A percentile compares a stretch with the other conserved stretches of the same genome.
phyloP scores from a whole-genome alignment of 2,113 vertebrate genomes.

The Poeciliopsis turrubarensis region DNA sequence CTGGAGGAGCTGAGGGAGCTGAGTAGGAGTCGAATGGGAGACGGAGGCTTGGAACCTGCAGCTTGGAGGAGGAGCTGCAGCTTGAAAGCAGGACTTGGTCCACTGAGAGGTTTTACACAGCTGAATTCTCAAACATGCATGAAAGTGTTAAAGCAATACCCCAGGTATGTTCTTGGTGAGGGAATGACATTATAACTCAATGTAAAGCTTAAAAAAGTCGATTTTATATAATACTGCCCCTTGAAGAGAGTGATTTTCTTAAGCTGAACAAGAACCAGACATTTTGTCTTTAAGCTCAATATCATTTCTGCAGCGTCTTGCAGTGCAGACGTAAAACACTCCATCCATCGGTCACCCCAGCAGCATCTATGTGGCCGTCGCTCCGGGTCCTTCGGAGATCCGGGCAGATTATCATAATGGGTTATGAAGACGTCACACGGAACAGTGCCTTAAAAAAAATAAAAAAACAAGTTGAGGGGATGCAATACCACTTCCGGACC shows the following conservation, averaged over 20 bases:
- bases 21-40: too few relatives aligned
- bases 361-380: conserved; percentile 60
- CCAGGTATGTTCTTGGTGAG: too few relatives aligned
- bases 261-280: background rate
- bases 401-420: conserved; percentile 72
- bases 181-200: too few relatives aligned
- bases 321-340: conserved; percentile 46
- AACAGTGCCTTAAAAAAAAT: conserved; percentile 61
- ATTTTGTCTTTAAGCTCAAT: conserved; percentile 14
- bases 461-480: conserved; percentile 54
- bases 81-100: too few relatives aligned
- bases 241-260: background rate
- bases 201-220: too few relatives aligned
- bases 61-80: too few relatives aligned
- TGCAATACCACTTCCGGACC: conserved; percentile 60
- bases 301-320: conserved; percentile 22
- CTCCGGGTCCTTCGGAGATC: conserved; percentile 61
- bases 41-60: too few relatives aligned
- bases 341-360: conserved; percentile 51
- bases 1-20: too few relatives aligned
- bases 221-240: too few relatives aligned
- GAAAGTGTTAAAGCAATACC: too few relatives aligned
- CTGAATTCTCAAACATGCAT: too few relatives aligned
- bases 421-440: conserved; percentile 75
- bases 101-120: too few relatives aligned